Conservation (phyloP, 1,140 invertebrate genomes). For the Penaeus indicus region DNA sequence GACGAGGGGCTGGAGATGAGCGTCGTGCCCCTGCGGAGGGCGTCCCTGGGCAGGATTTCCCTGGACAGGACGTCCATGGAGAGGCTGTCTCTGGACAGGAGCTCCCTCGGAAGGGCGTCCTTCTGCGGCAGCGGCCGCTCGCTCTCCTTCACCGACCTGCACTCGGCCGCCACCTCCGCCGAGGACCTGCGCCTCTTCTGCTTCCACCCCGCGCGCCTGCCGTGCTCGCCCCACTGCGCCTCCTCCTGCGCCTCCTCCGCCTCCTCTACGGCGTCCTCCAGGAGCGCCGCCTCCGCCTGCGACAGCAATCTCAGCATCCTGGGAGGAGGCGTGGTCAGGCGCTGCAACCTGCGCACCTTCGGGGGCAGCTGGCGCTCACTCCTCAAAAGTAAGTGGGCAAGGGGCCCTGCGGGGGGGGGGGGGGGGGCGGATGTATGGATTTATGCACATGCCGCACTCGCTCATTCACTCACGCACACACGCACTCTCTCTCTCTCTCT, state of each 20-base stretch:
- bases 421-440: no score
- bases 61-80: constrained; percentile 34
- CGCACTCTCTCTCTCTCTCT: no score
- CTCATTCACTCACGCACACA: no score
- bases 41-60: constrained; percentile 2
- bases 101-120: constrained; percentile 40
- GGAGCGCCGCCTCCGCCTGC: constrained; percentile 42
- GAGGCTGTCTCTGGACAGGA: constrained; percentile 26
- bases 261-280: constrained; percentile 52
- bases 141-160: constrained; percentile 63
- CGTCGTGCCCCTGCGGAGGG: background rate
- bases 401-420: no score
- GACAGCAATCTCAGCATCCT: constrained; percentile 13
- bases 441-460: no score
- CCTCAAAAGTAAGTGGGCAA: constrained; percentile 35
- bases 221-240: constrained; percentile 28
- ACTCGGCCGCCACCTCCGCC: constrained; percentile 56
- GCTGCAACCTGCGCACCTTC: background rate
- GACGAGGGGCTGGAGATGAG: constrained; percentile 32
- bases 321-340: background rate
- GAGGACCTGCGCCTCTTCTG: constrained; percentile 47
- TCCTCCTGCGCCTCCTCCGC: constrained; percentile 30
- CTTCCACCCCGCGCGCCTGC: constrained; percentile 48
- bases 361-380: constrained; percentile 36
- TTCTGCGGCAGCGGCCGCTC: constrained; percentile 47